Conservation (phyloP, 2,113 vertebrate species). For the Falco punctatus region DNA sequence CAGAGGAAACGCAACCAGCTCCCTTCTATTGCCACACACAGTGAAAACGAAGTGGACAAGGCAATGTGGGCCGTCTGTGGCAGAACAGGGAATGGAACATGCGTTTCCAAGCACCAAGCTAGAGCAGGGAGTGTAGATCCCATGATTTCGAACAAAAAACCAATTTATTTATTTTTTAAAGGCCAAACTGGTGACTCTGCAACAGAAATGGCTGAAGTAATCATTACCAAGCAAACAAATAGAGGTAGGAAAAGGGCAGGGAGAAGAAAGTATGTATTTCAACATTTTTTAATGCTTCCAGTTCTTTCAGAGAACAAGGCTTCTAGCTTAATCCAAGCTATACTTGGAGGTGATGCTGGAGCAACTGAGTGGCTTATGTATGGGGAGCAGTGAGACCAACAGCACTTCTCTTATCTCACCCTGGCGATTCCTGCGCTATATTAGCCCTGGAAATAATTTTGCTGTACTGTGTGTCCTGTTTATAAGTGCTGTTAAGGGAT, state of each 20-base stretch:
- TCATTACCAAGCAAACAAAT: background rate
- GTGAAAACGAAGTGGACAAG: background rate
- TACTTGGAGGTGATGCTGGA: background rate
- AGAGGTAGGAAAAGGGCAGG: background rate
- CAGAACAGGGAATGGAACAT: background rate
- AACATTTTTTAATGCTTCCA: background rate
- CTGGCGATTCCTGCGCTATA: background rate
- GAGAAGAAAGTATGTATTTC: background rate
- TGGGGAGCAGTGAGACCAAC: background rate
- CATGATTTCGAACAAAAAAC: background rate
- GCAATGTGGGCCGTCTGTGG: background rate
- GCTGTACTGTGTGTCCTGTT: background rate
- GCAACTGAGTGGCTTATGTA: background rate
- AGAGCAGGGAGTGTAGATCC: background rate
- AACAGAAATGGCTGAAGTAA: background rate
- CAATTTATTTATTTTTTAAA: background rate
- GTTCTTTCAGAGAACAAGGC: background rate
- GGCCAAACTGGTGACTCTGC: background rate
- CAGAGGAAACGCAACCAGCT: background rate
- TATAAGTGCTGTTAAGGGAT: background rate
- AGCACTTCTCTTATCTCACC: background rate
- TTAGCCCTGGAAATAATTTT: background rate
- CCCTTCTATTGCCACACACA: background rate
- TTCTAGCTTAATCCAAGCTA: background rate
- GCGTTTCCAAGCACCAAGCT: background rate